A percentile compares a stretch with the other conserved stretches of the same genome.
Evolutionary conservation across 2,888 invertebrate genomes (phyloP).

Genomic region (Polymixis flavicincta): DNA sequence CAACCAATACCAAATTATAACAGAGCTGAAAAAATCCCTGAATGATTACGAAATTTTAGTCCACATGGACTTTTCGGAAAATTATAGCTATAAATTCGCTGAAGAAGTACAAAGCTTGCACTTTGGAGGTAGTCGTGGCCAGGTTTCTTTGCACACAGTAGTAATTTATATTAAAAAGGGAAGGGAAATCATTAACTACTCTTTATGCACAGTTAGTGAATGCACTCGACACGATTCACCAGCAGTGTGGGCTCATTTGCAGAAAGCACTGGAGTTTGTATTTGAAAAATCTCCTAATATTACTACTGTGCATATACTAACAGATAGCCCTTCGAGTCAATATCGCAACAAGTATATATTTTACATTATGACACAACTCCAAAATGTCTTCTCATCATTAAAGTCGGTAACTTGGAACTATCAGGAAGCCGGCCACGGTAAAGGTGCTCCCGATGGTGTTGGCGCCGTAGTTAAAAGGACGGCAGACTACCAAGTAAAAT

Average conservation of each 20-base stretch:
- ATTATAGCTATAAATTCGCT: conserved; percentile 26
- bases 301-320: conserved; percentile 36
- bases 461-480: conserved; percentile 70
- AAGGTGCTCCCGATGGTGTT: conserved; percentile 73
- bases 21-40: conserved; percentile 15
- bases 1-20: conserved; percentile 23
- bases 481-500: conserved; percentile 63
- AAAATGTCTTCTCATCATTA: conserved; percentile 25
- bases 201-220: conserved; percentile 28
- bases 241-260: conserved; percentile 30
- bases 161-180: conserved; percentile 30
- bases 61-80: conserved; percentile 40
- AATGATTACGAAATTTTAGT: conserved; percentile 17
- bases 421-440: conserved; percentile 72
- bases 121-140: conserved; percentile 28
- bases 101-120: conserved; percentile 29
- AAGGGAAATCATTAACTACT: conserved; percentile 22
- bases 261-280: conserved; percentile 21
- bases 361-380: conserved; percentile 38
- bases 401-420: conserved; percentile 66
- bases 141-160: conserved; percentile 25
- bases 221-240: conserved; percentile 40
- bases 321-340: conserved; percentile 46
- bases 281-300: conserved; percentile 33
- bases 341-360: conserved; percentile 49